Base-by-base conservation (phyloP, 2,797 vertebrate species). In the Eutrigla gurnardus region DNA sequence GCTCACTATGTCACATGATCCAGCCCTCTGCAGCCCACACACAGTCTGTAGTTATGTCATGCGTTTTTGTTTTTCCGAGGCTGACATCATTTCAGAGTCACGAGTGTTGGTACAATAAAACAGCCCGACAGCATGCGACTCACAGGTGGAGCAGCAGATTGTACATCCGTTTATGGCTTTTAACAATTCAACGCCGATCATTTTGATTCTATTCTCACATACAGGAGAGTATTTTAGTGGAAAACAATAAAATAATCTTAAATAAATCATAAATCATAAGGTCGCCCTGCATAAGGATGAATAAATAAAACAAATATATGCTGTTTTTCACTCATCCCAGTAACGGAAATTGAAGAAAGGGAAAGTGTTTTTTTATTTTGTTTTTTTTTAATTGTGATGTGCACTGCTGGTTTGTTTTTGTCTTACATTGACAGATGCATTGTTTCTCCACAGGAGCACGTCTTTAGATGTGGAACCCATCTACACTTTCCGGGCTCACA, bases 401-500 rank as follows among this genome's bases (percentile, higher is more conserved):
- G 6, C n/a, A 7, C 25, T 60, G 53, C 47, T 32, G 33, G 53
- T 60, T 73, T 9, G 5, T 68, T 62, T 69, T 0, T 50, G 1
- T 32, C 0, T 71, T 4, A 5, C 4, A 69, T 17, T 58, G 62
- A 70, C 25, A 3, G 69, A 15, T 2, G 4, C 0, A 0, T 42
- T 93, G 3, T 76, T 88, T 91, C 60, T 80, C 15, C 85, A 70
- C 94, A 99, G 98, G 96, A 99, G 97, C 84, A 91, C 97, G 2
- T 97, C 98, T 78, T 95, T 99, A 83, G 98, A 99, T 62, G 97
- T 99, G 85, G 98, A 99, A 80, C 98, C 98, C 1, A 99, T 99
- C 91, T 99, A 99, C 91, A 99, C 98, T 1, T 99, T 99, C 93
- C 96, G 98, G 85, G 98, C 97, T 75, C 98, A 99, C 93, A 97